Base-by-base conservation (phyloP, 2,797 vertebrate genomes). In the Malacoctenus gilli region DNA sequence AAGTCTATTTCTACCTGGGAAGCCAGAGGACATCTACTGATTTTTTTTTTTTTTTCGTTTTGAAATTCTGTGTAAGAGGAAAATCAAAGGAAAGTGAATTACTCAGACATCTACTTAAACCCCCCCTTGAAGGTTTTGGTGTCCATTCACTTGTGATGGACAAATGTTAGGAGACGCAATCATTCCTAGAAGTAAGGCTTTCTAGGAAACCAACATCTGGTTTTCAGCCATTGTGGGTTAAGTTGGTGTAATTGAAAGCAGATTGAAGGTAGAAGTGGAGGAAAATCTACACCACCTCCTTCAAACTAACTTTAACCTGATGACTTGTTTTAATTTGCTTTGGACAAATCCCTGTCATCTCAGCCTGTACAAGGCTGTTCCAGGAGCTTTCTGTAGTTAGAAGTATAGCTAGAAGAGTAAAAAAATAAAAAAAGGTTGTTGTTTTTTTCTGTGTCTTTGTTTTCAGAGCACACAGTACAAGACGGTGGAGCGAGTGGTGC, bases 401-500 rank as follows among this genome's bases (percentile, higher is more conserved):
- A n/a, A n/a, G n/a, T n/a, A n/a, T n/a, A n/a, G n/a, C n/a, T n/a
- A n/a, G 32, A 30, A 34, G 19, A 48, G 2, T 35, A 12, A 12
- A 11, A 30, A n/a, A 39, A 22, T 53, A 13, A 23, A n/a, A n/a
- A n/a, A n/a, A n/a, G n/a, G n/a, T n/a, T 12, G 3, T 28, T 32
- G 0, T 31, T 18, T 5, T 7, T 36, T 41, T 31, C 23, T 41
- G 12, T 35, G 36, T 20, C 61, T 8, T 59, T 60, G 20, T 18
- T 2, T 57, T 5, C 67, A 93, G 92, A 91, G 91, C 67, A 94
- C 91, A 58, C 94, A 93, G 77, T 94, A 95, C 64, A 95, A 94
- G 89, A 89, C 91, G 0, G 89, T 95, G 72, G 97, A 98, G 36
- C 91, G 92, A 20, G 76, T 97, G 68, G 93, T 94, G 76, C 95